phyloP scores from a whole-genome alignment of 2,797 vertebrate genomes.

The Notamacropus eugenii region DNA sequence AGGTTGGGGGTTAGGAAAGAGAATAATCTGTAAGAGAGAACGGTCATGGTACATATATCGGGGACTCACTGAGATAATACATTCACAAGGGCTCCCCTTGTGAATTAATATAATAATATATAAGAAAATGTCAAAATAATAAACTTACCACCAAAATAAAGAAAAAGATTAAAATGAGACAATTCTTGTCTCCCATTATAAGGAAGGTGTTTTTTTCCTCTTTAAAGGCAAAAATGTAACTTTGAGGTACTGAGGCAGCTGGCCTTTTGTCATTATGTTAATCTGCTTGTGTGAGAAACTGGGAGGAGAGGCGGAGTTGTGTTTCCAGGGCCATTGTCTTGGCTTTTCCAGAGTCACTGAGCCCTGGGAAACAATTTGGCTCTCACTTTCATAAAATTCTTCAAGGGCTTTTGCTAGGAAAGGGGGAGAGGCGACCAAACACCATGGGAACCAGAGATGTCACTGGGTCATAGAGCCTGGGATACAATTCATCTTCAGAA shows the following conservation, averaged over 20 bases:
- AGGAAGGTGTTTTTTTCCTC: neutral
- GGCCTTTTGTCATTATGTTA: neutral
- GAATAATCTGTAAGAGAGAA: neutral
- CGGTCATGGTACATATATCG: neutral
- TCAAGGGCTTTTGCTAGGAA: neutral
- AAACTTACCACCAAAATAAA: neutral
- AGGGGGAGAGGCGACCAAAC: neutral
- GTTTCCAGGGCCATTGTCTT: neutral
- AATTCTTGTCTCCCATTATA: neutral
- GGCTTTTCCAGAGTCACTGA: neutral
- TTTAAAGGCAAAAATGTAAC: neutral
- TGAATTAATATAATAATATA: neutral
- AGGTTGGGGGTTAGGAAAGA: neutral
- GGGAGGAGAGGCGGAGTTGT: neutral
- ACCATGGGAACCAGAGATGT: neutral
- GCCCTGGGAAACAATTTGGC: neutral
- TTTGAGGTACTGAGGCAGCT: neutral
- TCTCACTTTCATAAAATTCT: neutral
- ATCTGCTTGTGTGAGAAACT: neutral
- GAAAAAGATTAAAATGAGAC: neutral
- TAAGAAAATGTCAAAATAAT: neutral
- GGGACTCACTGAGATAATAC: neutral
- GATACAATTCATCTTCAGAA: neutral
- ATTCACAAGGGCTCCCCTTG: neutral
- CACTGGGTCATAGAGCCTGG: neutral